Base-by-base conservation (phyloP, 2,113 vertebrate species). In the Hydropotes inermis region DNA sequence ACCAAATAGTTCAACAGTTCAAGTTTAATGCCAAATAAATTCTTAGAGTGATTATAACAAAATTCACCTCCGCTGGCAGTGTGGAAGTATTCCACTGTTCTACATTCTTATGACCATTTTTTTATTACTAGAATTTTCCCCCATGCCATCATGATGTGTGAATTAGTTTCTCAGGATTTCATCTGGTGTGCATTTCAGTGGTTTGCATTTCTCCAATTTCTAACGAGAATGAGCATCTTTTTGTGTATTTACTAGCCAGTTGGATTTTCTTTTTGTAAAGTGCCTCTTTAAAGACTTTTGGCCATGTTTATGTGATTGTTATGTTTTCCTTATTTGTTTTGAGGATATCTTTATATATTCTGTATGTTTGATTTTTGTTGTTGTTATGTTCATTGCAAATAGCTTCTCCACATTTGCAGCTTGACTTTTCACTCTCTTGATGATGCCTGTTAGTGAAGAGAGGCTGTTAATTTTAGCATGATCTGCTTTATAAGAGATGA, bases 141-240 rank as follows among this genome's bases (percentile, higher is more conserved):
- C 9, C 36, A n/a, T 17, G 13, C n/a, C n/a, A 43, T 86, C 52
- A 33, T 45, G n/a, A 23, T 5, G 2, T 25, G 36, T 50, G 21
- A 27, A 39, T 76, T 50, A 89, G 14, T 43, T 85, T 81, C 54
- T 91, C 50, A 33, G 33, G 23, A 89, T 60, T 93, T 95, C n/a
- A 60, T 60, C 60, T 64, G 81, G 25, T 95, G 45, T 82, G 57
- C 52, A 39, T 89, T 91, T 54, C 45, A 78, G 1, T 74, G 82
- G 30, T 96, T 87, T 92, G 54, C 55, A 19, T 91, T 64, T 89
- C 15, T 97, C 6, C 14, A 85, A 57, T 96, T 95, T 89, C 43
- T 89, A 95, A 36, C 27, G 4, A 86, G 17, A 45, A 28, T 58
- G 45, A 91, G 9, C 43, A 76, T 60, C 13, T 94, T 88, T 96